Evolutionary conservation across 2,888 invertebrate genomes (phyloP).

Genomic region (Troides aeacus): DNA sequence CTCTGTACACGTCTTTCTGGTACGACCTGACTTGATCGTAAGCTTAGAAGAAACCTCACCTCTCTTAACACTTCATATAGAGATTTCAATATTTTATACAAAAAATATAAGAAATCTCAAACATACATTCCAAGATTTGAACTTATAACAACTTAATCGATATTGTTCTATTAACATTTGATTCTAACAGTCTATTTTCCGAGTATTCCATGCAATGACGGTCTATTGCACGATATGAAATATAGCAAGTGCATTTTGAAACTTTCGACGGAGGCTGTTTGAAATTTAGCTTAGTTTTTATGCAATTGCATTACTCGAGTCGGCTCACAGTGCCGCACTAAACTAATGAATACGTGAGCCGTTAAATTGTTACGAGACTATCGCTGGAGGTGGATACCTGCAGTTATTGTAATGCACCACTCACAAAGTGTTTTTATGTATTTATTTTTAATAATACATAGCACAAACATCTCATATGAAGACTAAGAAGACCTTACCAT

Average conservation of each 20-base stretch:
- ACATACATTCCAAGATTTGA: too few relatives aligned
- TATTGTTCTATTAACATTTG: too few relatives aligned
- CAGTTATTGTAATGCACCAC: not conserved
- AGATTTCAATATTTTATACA: too few relatives aligned
- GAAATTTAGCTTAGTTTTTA: not conserved
- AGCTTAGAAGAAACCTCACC: too few relatives aligned
- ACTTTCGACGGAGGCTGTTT: not conserved
- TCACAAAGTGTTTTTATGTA: not conserved
- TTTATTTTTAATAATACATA: not conserved
- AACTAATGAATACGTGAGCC: slow-evolving; percentile 2
- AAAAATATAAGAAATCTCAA: too few relatives aligned
- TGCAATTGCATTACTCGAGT: slow-evolving; percentile 12
- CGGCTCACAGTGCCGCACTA: not conserved
- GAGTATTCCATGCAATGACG: not conserved
- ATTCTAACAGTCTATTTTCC: too few relatives aligned
- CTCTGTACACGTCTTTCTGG: too few relatives aligned
- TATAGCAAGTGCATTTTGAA: slow-evolving; percentile 4
- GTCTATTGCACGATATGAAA: slow-evolving; percentile 3
- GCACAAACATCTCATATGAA: not conserved
- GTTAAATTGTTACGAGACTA: not conserved
- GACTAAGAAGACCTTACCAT: too few relatives aligned
- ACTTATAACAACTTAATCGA: too few relatives aligned
- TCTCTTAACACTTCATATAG: too few relatives aligned
- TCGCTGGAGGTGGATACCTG: not conserved
- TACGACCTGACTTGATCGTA: too few relatives aligned